A percentile compares a stretch with the other conserved stretches of the same genome.
Evolutionary conservation across 2,797 vertebrate species (phyloP).

Genomic region (Peromyscus aztecus): DNA sequence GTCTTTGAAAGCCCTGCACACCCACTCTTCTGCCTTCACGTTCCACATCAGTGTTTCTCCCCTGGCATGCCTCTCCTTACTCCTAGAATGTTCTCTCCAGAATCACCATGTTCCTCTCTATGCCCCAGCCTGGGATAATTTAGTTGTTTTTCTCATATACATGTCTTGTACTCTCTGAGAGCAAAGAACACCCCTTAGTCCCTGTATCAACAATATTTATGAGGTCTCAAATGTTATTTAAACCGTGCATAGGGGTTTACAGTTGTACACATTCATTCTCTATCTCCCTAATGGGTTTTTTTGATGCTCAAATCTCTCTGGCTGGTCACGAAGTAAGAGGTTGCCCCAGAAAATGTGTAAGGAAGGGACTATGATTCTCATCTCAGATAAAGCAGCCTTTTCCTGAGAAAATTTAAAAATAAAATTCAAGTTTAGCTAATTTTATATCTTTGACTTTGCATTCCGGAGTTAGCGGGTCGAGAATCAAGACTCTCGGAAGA

Average conservation of each 20-base stretch:
- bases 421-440: neutral
- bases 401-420: neutral
- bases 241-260: neutral
- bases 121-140: neutral
- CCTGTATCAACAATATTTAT: neutral
- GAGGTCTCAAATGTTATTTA: neutral
- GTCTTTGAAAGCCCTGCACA: neutral
- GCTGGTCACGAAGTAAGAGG: neutral
- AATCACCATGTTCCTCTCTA: neutral
- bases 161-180: neutral
- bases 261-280: neutral
- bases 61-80: neutral
- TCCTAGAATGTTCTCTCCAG: neutral
- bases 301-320: neutral
- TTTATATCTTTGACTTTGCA: neutral
- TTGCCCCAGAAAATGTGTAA: neutral
- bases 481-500: neutral
- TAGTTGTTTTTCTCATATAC: neutral
- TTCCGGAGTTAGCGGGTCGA: neutral
- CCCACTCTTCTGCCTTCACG: neutral
- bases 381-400: conserved; percentile 4
- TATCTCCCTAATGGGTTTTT: neutral
- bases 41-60: neutral
- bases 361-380: neutral
- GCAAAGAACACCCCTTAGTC: neutral